These are phyloP conservation scores for Holothuria glaberrima DNA, from an alignment of 35 echinoderm and acorn worm species.

Conservation along the genomic window DNA sequence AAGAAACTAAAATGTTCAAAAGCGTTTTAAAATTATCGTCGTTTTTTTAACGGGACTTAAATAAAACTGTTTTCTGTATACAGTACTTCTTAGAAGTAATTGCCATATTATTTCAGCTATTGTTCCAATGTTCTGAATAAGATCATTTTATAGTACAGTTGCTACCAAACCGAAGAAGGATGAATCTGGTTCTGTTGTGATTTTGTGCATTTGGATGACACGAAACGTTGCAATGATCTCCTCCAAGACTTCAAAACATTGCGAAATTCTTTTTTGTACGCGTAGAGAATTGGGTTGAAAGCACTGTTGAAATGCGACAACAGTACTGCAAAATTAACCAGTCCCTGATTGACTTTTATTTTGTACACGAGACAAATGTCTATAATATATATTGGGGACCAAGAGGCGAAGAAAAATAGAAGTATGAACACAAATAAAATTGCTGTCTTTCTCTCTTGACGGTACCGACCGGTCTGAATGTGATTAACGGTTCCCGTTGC, in stretches of 20 bases:
- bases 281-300: constrained; percentile 53
- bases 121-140: too few relatives aligned
- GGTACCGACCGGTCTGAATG: not conserved
- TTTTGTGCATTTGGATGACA: constrained; percentile 5
- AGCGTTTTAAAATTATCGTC: too few relatives aligned
- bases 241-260: not conserved
- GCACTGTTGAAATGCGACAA: constrained; percentile 60
- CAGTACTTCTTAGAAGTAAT: too few relatives aligned
- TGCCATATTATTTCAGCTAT: too few relatives aligned
- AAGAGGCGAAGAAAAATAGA: constrained; percentile 20
- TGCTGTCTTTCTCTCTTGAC: constrained; percentile 45
- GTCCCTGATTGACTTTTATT: constrained; percentile 1
- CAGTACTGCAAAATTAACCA: constrained; percentile 49
- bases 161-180: not conserved
- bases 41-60: too few relatives aligned
- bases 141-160: too few relatives aligned
- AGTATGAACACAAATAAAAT: constrained; percentile 35
- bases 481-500: not conserved
- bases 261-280: constrained; percentile 39
- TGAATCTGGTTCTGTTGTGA: constrained; percentile 11
- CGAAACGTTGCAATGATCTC: not conserved
- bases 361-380: constrained; percentile 29
- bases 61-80: too few relatives aligned
- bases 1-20: too few relatives aligned
- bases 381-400: constrained; percentile 40